Percentiles rank a stretch among this genome's conserved stretches.
phyloP scores from a whole-genome alignment of 2,113 vertebrate species.

The Labeo catla region DNA sequence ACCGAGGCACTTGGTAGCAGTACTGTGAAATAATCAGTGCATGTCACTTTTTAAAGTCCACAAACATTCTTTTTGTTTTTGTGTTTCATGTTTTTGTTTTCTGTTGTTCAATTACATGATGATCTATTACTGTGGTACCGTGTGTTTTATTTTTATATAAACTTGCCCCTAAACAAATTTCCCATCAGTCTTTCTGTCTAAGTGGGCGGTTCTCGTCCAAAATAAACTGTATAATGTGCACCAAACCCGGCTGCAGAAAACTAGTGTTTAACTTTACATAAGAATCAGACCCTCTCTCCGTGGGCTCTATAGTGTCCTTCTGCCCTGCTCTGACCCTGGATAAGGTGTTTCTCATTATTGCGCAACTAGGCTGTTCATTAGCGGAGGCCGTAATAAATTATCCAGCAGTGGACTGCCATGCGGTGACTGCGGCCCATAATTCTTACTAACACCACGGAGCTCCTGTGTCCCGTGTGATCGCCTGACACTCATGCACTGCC shows the following conservation, averaged over 20 bases:
- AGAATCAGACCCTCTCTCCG: not conserved
- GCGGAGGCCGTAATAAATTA: slow-evolving; percentile 51
- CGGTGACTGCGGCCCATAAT: slow-evolving; percentile 42
- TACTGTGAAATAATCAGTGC: not conserved
- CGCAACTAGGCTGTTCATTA: slow-evolving; percentile 51
- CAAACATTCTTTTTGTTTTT: not conserved
- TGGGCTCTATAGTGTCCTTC: slow-evolving; percentile 22
- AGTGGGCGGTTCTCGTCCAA: not conserved
- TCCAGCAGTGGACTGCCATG: slow-evolving; percentile 39
- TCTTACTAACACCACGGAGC: slow-evolving; percentile 30
- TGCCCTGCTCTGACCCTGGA: slow-evolving; percentile 34
- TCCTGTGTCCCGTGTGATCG: slow-evolving; percentile 11
- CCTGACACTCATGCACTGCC: not conserved
- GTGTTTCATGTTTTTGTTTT: not conserved
- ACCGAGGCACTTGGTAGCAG: not conserved
- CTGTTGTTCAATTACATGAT: not conserved
- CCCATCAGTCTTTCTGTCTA: not conserved
- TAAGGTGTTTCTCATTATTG: slow-evolving; percentile 52
- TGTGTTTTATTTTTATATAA: not conserved
- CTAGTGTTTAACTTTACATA: not conserved
- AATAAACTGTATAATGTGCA: not conserved
- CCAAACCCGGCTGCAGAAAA: not conserved
- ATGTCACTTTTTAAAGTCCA: not conserved
- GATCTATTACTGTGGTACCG: not conserved
- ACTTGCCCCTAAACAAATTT: not conserved